A percentile compares a stretch with the other conserved stretches of the same genome.
phyloP scores from a whole-genome alignment of 2,888 invertebrate species.

The Lasioglossum calceatum region DNA sequence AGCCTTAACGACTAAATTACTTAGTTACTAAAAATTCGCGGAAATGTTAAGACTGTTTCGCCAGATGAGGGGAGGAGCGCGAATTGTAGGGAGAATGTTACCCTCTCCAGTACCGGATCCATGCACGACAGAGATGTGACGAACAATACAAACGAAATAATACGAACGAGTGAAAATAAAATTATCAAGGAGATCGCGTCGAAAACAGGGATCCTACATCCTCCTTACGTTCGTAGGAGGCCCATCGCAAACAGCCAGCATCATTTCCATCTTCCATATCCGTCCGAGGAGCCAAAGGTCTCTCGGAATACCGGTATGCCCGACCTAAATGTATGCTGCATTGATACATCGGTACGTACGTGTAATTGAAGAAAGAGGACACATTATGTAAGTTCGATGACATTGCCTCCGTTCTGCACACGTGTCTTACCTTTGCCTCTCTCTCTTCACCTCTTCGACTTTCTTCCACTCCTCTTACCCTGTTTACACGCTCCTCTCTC shows the following conservation, averaged over 20 bases:
- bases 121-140: no score
- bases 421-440: conserved; percentile 30
- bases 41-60: no score
- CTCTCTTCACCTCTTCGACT: conserved; percentile 22
- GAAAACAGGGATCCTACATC: conserved; percentile 19
- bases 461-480: conserved; percentile 13
- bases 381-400: conserved; percentile 78
- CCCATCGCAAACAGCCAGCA: neutral
- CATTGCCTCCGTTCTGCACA: conserved; percentile 75
- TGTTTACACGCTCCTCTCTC: neutral
- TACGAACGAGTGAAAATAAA: neutral
- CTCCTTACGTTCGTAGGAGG: conserved; percentile 3
- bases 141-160: neutral
- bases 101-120: no score
- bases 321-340: conserved; percentile 51
- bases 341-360: conserved; percentile 37
- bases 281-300: conserved; percentile 47
- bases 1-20: no score
- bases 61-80: no score
- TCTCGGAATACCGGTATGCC: conserved; percentile 36
- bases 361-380: conserved; percentile 68
- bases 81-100: no score
- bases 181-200: neutral
- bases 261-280: conserved; percentile 31
- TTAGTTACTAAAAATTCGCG: no score